Base-by-base conservation (phyloP, 2,888 invertebrate species). In the Cosmorhoe ocellata region DNA sequence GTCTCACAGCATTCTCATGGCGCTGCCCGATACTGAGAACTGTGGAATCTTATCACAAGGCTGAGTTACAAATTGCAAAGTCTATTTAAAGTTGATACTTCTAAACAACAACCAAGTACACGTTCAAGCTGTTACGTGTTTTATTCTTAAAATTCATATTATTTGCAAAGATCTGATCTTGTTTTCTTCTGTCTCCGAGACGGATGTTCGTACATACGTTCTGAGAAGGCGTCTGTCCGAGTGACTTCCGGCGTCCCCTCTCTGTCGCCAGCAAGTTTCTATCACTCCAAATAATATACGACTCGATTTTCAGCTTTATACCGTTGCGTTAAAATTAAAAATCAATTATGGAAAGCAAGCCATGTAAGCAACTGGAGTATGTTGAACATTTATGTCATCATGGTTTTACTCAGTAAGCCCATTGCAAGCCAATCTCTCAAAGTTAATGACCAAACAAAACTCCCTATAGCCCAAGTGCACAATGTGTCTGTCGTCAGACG, bases 171-270 rank as follows among this genome's bases (percentile, higher is more conserved):
- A 18, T 18, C 4, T 18, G 18, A 51, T 53, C 45, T 58, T 58
- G 52, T 58, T 59, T 58, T 67, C 65, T 71, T 71, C 69, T 72
- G 64, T 59, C 64, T 63, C 59, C 48, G 61, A 66, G 66, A 65
- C 71, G 73, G 69, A 74, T 75, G 71, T 69, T 64, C 66, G 62
- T 68, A 68, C 69, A 68, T 69, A 70, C 62, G 71, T 81, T 78
- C 76, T 64, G 69, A 79, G 79, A 78, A 78, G 75, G 74, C 74
- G 77, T 69, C 74, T 74, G 77, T 69, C 76, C 72, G 74, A 64
- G 70, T 68, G 67, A 76, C 61, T 81, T 86, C 87, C 87, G 85
- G 81, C 76, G 78, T 74, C 69, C 68, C 70, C 39, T 47, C 70
- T 68, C 65, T 68, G 66, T 64, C 71, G 66, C 64, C 37, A 9